Base-by-base conservation (phyloP, 2,113 vertebrate species). In the Oenanthe melanoleuca region DNA sequence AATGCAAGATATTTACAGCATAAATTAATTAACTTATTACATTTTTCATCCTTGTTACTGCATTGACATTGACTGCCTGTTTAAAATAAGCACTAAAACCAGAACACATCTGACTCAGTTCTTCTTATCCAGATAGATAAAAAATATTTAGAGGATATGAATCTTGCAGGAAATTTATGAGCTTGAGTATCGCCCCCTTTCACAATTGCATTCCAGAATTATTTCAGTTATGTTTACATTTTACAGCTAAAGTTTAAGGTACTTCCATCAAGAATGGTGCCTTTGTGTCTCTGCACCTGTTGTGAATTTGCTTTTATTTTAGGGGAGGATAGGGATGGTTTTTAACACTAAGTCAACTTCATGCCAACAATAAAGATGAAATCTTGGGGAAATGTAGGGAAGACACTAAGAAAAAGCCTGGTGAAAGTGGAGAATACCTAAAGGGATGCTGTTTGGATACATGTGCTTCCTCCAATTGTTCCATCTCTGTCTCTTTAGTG, bases 371-470 rank as follows among this genome's bases (percentile, higher is more conserved):
- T 75, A 82, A 21, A 14, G 44, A 78, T 83, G 72, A 94, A 90
- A 53, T 92, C 74, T 60, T 56, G 28, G 12, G 44, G 90, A 95
- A 92, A 69, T n/a, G 22, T 45, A 88, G 50, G 63, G 70, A 90
- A 74, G 69, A 91, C 57, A 72, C 56, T 61, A 66, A 55, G 44
- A 73, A 69, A 94, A 93, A 69, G 64, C 23, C 11, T 25, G 33
- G 80, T 85, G 87, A 94, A 94, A 93, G 70, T 55, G 16, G n/a
- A 97, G 96, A 96, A 87, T 75, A 75, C 88, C 59, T 82, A 52
- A 65, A 38, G 63, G 86, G 49, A 94, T 61, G 21, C 28, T 33
- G 57, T 50, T 63, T 2, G 6, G 34, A 55, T 73, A 37, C 15
- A 81, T 8, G 16, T 1, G 5, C 71, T 94, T 96, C 79, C 70